Evolutionary conservation across 2,797 vertebrate species (phyloP), one percentile per base, ranked within the genome.

Genomic region (Megalops cyprinoides): DNA sequence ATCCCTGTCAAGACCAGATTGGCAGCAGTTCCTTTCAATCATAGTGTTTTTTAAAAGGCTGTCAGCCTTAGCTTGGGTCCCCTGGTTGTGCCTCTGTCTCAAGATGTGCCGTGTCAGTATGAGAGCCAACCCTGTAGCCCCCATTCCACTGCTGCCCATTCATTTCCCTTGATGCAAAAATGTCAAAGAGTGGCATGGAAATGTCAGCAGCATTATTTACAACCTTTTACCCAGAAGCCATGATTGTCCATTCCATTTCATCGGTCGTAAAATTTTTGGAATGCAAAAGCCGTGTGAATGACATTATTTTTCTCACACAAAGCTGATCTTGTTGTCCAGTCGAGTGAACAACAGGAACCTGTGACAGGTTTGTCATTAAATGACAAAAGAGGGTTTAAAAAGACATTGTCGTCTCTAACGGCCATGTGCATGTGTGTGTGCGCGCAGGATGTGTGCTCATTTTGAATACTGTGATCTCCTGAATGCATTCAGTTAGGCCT

Each of bases 11-110:
- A n/a, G 37, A 44, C 37, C 39, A 7, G 39, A 23, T 39, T 71
- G 67, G 42, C 67, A n/a, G 67, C 67, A 44, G 67, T 37, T 8
- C 67, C 67, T 44, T 39, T n/a, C 67, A 20, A 20, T n/a, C 67
- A 39, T 39, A 42, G 67, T 23, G 39, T 39, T 71, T 44, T 42
- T 71, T 71, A 71, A 71, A 37, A 39, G 67, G 67, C 67, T 71
- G 67, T 71, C 67, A 71, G 39, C 37, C 67, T 44, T 71, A n/a
- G 37, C 67, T 71, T 39, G 37, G 18, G 20, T 34, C 3, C 62
- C 18, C 65, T 18, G 10, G 37, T 39, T 20, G 37, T 65, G 28
- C 15, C 31, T 65, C 62, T 37, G 0, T 62, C 34, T 7, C 67
- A 2, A 20, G 39, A 23, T 44, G 67, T n/a, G 39, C 39, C 67